Evolutionary conservation across 1,140 invertebrate genomes (phyloP), one percentile per base, ranked within the genome.

Genomic region (Melipona quadrifasciata): DNA sequence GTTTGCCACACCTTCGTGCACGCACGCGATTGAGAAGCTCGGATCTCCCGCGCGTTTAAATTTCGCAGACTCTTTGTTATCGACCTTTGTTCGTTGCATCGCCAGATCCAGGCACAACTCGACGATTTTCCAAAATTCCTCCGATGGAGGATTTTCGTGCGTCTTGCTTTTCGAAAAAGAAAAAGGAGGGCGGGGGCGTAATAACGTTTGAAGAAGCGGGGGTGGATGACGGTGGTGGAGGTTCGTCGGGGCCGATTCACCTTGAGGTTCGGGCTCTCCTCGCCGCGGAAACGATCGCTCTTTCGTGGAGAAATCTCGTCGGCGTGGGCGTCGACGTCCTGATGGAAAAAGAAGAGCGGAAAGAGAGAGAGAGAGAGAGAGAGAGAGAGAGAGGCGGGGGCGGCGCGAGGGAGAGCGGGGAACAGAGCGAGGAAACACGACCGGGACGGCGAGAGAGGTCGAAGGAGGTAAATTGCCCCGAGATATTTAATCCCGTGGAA

Each of bases 401-500:
- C 84, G 81, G 80, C 84, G 81, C 68, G 70, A 73, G 64, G 47
- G n/a, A 67, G 71, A n/a, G 39, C 6, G 53, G 51, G 39, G 83
- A 12, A n/a, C 47, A 55, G n/a, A 27, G 64, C 14, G 27, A 31
- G 31, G 16, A 47, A 8, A 47, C 14, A 19, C 19, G 55, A 68
- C 70, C 67, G 14, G 75, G 58, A 81, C 78, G 71, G 86, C 86
- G 85, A 72, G 77, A 79, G 80, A 83, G 87, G 72, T 90, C 75
- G 87, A 88, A 87, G 78, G 87, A 87, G 89, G 92, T 91, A 90
- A 93, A 94, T 94, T 93, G 92, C 93, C 90, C 86, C 75, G 90
- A 91, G 93, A 94, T 94, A 93, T 94, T 94, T 93, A 93, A 94
- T 94, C 91, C 91, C 84, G 85, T 82, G 88, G 84, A 91, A 93